These are phyloP conservation scores for Meandrusa payeni DNA, from an alignment of 2,888 invertebrate species.

Conservation along the genomic window DNA sequence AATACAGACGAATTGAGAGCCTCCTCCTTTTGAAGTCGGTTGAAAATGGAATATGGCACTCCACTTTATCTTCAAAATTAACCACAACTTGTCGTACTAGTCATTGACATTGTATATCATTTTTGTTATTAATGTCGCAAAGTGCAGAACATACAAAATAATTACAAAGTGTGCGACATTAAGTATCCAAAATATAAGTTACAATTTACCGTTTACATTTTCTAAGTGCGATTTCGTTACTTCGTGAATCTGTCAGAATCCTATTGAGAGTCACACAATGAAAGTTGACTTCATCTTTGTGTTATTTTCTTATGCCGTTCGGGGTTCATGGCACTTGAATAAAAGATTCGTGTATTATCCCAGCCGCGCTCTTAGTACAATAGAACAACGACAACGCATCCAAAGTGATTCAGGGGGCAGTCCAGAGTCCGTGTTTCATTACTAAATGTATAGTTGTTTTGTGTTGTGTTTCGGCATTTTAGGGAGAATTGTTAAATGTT, in stretches of 20 bases:
- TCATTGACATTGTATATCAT: no score
- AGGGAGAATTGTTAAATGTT: no score
- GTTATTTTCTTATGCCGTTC: slow-evolving; percentile 69
- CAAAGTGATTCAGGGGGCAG: slow-evolving; percentile 62
- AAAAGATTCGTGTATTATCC: slow-evolving; percentile 77
- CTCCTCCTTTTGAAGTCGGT: no score
- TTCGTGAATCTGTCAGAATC: slow-evolving; percentile 61
- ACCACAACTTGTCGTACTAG: no score
- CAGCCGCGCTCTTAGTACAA: slow-evolving; percentile 58
- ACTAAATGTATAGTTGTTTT: slow-evolving; percentile 40
- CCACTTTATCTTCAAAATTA: no score
- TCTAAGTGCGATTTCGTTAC: slow-evolving; percentile 41
- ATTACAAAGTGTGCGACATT: background rate
- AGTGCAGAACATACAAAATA: no score
- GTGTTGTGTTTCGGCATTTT: no score
- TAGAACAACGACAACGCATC: slow-evolving; percentile 64
- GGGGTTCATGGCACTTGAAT: slow-evolving; percentile 72
- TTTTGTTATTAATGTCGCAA: no score
- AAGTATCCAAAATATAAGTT: slow-evolving; percentile 21
- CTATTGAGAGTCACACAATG: slow-evolving; percentile 71
- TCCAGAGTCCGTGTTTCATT: slow-evolving; percentile 60
- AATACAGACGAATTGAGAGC: no score
- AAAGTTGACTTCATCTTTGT: slow-evolving; percentile 67
- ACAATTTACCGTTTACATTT: slow-evolving; percentile 25
- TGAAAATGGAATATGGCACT: no score